Evolutionary conservation across 2,797 vertebrate genomes (phyloP).

Genomic region (Gallinago solitaria): DNA sequence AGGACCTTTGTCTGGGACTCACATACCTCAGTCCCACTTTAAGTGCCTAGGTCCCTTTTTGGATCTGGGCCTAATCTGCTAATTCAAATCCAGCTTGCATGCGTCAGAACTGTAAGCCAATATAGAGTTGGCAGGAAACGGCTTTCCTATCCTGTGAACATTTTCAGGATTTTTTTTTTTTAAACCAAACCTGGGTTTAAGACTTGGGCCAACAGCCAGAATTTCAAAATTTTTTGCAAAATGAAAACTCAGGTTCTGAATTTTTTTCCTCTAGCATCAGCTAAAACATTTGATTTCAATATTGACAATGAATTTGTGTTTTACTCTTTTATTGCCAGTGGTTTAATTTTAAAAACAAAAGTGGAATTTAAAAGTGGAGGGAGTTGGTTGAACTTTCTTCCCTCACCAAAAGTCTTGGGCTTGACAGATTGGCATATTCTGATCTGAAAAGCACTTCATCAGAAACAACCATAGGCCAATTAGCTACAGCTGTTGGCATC

Average conservation of each 20-base stretch:
- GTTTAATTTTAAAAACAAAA: conserved; percentile 59
- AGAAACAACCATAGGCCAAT: background rate
- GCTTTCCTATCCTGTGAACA: conserved; percentile 68
- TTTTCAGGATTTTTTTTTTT: conserved; percentile 53
- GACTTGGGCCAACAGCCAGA: conserved; percentile 58
- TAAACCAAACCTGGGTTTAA: conserved; percentile 56
- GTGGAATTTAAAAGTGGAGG: conserved; percentile 29
- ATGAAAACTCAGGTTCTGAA: conserved; percentile 36
- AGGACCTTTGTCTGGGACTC: conserved; percentile 55
- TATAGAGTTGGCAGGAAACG: conserved; percentile 71
- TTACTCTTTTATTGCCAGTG: conserved; percentile 29
- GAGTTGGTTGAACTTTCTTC: background rate
- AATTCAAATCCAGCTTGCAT: conserved; percentile 62
- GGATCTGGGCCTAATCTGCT: conserved; percentile 62
- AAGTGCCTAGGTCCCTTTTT: conserved; percentile 64
- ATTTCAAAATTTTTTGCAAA: conserved; percentile 48
- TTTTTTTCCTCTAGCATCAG: conserved; percentile 27
- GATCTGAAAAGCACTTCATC: conserved; percentile 39
- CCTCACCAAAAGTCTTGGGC: background rate
- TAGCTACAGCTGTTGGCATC: conserved; percentile 55
- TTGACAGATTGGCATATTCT: background rate
- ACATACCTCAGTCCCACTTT: conserved; percentile 49
- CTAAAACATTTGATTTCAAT: conserved; percentile 44
- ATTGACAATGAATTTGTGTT: conserved; percentile 6
- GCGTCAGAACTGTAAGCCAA: conserved; percentile 64